These are phyloP conservation scores for Pristionchus entomophagus DNA, from an alignment of 2,888 invertebrate species.

Conservation along the genomic window DNA sequence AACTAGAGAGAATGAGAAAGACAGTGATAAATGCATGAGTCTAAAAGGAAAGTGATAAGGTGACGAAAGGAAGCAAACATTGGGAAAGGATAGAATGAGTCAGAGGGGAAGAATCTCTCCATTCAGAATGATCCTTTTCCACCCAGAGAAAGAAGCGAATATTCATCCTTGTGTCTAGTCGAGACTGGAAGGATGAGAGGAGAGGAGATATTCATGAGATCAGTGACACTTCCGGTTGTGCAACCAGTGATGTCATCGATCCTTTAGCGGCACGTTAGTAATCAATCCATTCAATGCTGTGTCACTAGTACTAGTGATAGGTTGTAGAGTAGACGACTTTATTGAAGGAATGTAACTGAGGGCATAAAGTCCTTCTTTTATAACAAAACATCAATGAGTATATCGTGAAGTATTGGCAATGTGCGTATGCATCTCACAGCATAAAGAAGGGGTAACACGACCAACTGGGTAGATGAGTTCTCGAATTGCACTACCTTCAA, in stretches of 20 bases:
- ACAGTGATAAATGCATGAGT: constrained; percentile 18
- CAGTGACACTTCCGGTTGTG: not conserved
- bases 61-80: not conserved
- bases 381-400: too few species aligned
- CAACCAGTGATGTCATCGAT: not conserved
- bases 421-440: too few species aligned
- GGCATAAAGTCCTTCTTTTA: too few species aligned
- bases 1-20: not conserved
- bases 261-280: too few species aligned
- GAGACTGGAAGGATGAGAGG: not conserved
- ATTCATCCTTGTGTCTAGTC: not conserved
- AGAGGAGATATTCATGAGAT: not conserved
- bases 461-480: too few species aligned
- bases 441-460: too few species aligned
- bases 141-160: not conserved
- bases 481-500: too few species aligned
- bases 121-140: not conserved
- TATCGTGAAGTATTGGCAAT: too few species aligned
- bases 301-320: too few species aligned
- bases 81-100: not conserved
- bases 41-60: constrained; percentile 36
- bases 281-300: too few species aligned
- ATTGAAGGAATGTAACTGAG: too few species aligned
- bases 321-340: too few species aligned
- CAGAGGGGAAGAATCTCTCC: constrained; percentile 3